These are phyloP conservation scores for Clivina fossor DNA, from an alignment of 2,888 invertebrate genomes.

Conservation along the genomic window DNA sequence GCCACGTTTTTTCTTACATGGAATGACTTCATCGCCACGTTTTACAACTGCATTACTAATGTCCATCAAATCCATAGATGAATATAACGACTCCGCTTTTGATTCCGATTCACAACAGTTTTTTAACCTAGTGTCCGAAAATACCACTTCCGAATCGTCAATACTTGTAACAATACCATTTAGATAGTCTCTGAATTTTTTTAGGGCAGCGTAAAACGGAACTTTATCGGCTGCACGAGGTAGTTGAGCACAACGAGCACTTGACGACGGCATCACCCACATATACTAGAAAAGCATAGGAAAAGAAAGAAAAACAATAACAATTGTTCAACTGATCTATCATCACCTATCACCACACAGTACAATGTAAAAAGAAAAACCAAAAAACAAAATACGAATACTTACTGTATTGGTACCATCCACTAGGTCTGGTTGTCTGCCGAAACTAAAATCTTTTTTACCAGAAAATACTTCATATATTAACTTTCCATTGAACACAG, in stretches of 20 bases:
- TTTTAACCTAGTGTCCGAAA: slow-evolving; percentile 71
- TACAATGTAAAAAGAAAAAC: too few species aligned
- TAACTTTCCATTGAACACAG: slow-evolving; percentile 97
- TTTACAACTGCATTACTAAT: slow-evolving; percentile 56
- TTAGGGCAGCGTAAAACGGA: slow-evolving; percentile 93
- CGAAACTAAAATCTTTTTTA: slow-evolving; percentile 95
- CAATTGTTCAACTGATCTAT: too few species aligned
- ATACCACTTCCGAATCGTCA: slow-evolving; percentile 85
- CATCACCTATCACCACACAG: too few species aligned
- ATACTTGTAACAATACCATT: slow-evolving; percentile 83
- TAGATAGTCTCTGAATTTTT: slow-evolving; percentile 92
- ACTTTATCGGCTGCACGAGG: slow-evolving; percentile 98
- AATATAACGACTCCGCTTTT: slow-evolving; percentile 50
- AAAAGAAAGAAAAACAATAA: too few species aligned
- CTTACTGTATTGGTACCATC: slow-evolving; percentile 93
- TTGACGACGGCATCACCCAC: slow-evolving; percentile 99
- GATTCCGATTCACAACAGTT: slow-evolving; percentile 63
- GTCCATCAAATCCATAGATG: slow-evolving; percentile 52
- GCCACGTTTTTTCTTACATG: slow-evolving; percentile 86
- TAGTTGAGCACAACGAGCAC: slow-evolving; percentile 93
- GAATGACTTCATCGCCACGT: slow-evolving; percentile 65
- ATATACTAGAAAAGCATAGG: slow-evolving; percentile 79
- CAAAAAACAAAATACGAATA: slow-evolving; percentile 38
- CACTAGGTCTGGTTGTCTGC: slow-evolving; percentile 90
- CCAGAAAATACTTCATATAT: slow-evolving; percentile 98